A percentile compares a stretch with the other conserved stretches of the same genome.
Conservation (phyloP, 2,113 vertebrate species). For the Daubentonia madagascariensis region DNA sequence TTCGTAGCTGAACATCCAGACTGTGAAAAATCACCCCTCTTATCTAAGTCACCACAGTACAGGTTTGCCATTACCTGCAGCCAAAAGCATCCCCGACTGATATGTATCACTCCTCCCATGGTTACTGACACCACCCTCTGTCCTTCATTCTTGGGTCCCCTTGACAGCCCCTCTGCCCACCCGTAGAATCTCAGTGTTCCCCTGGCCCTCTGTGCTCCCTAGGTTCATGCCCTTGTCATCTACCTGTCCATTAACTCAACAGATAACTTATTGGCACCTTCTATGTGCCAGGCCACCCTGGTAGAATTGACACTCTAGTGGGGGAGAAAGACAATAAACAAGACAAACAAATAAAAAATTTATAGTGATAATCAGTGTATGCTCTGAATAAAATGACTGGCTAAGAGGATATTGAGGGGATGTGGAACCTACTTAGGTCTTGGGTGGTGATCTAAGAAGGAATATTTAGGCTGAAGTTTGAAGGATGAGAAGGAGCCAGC, state of each 20-base stretch:
- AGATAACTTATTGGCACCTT: neutral
- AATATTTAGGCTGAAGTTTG: neutral
- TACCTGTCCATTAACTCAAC: neutral
- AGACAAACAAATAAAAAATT: neutral
- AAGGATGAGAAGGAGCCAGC: neutral
- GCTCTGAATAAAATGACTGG: neutral
- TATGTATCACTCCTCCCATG: neutral
- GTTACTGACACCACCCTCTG: neutral
- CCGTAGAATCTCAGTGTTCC: neutral
- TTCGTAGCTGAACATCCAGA: neutral
- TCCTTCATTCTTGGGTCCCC: neutral
- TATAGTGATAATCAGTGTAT: neutral
- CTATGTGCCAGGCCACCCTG: neutral
- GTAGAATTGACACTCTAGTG: neutral
- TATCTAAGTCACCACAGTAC: neutral
- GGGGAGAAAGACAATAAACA: neutral
- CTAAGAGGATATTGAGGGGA: no score
- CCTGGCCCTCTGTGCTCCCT: neutral
- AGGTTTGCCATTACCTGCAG: neutral
- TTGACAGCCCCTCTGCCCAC: neutral
- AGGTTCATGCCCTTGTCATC: neutral
- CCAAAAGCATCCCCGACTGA: neutral
- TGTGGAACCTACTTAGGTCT: neutral
- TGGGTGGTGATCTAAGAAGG: neutral
- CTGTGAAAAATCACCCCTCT: neutral